phyloP scores from a whole-genome alignment of 1,140 invertebrate species.

The Orius insidiosus region DNA sequence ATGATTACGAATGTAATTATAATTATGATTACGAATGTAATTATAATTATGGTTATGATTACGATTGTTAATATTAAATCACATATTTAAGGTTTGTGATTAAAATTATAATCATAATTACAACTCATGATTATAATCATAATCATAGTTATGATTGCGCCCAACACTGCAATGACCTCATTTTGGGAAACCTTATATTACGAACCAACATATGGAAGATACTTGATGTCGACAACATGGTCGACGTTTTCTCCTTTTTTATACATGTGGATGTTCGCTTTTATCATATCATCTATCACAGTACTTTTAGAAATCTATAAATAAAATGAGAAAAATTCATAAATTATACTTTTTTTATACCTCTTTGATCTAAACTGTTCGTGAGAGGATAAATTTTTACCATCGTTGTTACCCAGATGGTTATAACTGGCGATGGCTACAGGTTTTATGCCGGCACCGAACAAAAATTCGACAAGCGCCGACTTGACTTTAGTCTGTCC shows the following conservation, averaged over 20 bases:
- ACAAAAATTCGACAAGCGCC: slow-evolving; percentile 86
- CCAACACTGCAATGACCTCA: too few species aligned
- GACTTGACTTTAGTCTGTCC: slow-evolving; percentile 96
- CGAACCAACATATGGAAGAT: slow-evolving; percentile 89
- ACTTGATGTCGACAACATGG: slow-evolving; percentile 92
- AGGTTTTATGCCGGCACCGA: slow-evolving; percentile 84
- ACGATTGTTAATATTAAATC: too few species aligned
- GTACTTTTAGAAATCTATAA: slow-evolving; percentile 82
- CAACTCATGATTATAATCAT: too few species aligned
- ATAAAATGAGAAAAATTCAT: slow-evolving; percentile 18
- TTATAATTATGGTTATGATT: too few species aligned
- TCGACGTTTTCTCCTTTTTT: slow-evolving; percentile 65
- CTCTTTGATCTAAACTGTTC: slow-evolving; percentile 78
- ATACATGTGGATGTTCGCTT: slow-evolving; percentile 72
- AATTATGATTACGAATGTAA: too few species aligned
- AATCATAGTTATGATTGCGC: too few species aligned
- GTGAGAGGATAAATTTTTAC: slow-evolving; percentile 85
- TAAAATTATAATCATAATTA: too few species aligned
- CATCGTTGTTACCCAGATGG: slow-evolving; percentile 94
- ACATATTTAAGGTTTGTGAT: too few species aligned
- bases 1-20: too few species aligned
- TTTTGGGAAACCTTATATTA: too few species aligned
- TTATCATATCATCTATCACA: slow-evolving; percentile 90
- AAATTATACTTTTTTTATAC: too few species aligned
- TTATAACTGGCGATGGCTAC: slow-evolving; percentile 96